Base-by-base conservation (phyloP, 2,113 vertebrate species). In the Alces alces region DNA sequence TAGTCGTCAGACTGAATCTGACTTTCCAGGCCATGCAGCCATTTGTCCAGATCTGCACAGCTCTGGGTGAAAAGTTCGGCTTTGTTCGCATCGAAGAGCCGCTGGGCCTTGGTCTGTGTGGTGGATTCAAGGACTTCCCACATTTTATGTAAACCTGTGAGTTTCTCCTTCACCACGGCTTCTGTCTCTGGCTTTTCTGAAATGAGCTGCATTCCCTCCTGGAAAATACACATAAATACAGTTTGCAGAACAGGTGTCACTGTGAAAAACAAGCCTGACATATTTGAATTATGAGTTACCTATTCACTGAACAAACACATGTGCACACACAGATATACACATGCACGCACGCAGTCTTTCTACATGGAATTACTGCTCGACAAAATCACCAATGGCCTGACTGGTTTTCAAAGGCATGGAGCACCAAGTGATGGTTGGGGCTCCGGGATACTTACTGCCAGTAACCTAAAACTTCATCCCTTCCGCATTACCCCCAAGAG, bases 31-130 rank as follows among this genome's bases (percentile, higher is more conserved):
- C 99, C 99, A 0, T 98, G 99, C 83, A 99, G 98, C 99, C 99
- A 99, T 96, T 99, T 99, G 98, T 99, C 99, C 70, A 99, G 98
- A 95, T 99, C 99, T 3, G 99, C 99, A 83, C 99, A 99, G 99
- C 99, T 99, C 98, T 99, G 99, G 2, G 99, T 99, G 96, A 99
- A 99, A 76, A 99, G 99, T 97, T 99, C 99, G 0, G 99, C 99
- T 98, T 99, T 99, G 98, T 99, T 99, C 79, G 99, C 99, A 76
- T 99, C 99, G 0, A 99, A 99, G 98, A 99, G 99, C 78, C 99
- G 99, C 98, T 99, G 99, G 83, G 99, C 99, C 98, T 99, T 99
- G 92, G 99, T 99, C 99, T 99, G 99, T 0, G 99, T 99, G 55
- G 99, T 99, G 47, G 99, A 99, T 98, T 99, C 99, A 0, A 99